Conservation (phyloP, 2,113 vertebrate species). For the Amia ocellicauda region DNA sequence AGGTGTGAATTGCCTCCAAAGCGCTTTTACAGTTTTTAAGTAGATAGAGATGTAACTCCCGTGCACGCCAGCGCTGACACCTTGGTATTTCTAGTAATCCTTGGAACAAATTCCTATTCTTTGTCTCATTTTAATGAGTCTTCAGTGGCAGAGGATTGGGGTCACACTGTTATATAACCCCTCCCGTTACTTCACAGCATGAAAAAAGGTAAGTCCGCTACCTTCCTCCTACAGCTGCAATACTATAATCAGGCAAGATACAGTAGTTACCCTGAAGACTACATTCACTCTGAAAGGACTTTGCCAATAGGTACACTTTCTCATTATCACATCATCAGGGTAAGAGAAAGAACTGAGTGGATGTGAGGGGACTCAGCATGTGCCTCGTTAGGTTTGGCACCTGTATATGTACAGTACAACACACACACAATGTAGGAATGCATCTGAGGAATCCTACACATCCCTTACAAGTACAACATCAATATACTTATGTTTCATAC, state of each 20-base stretch:
- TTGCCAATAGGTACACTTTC: neutral
- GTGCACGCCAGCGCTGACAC: neutral
- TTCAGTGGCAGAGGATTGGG: neutral
- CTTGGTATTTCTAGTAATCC: neutral
- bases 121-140: constrained; percentile 2
- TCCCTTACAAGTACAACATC: no score
- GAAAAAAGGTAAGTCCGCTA: neutral
- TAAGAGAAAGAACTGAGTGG: no score
- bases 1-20: neutral
- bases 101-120: neutral
- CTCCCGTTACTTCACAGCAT: neutral
- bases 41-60: neutral
- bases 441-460: no score
- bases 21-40: neutral
- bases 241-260: neutral
- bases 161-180: neutral
- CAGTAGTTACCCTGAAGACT: neutral
- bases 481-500: no score
- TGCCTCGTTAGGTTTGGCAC: no score
- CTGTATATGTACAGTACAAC: no score
- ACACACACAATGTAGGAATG: no score
- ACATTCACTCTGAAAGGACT: neutral
- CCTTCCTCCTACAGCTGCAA: neutral
- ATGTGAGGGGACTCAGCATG: no score
- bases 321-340: constrained; percentile 12